Base-by-base conservation (phyloP, 2,888 invertebrate species). In the Leptinotarsa peninsularis region DNA sequence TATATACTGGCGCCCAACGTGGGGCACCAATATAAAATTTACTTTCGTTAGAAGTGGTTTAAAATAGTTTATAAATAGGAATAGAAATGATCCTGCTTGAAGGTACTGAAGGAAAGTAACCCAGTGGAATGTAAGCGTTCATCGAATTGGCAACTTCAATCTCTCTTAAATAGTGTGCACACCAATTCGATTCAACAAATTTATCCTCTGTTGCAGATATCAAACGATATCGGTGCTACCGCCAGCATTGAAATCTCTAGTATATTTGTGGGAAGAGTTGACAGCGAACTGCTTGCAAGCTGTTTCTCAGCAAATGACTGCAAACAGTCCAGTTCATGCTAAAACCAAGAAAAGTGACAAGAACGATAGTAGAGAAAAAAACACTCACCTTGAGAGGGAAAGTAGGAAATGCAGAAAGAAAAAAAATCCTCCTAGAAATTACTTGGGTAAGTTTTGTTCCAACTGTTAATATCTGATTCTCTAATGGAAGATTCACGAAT, bases 181-280 rank as follows among this genome's bases (percentile, higher is more conserved):
- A 43, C 10, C 43, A 43, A 13, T 43, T 3, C 3, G 43, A 43
- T n/a, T 50, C 50, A 50, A 5, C 13, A 52, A 52, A 17, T 15
- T 3, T 52, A 14, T n/a, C 3, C 17, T 60, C 27, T 60, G 23
- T 60, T 60, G 27, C 43, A 63, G 63, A n/a, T 89, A 89, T 78
- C 90, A 91, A 71, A 91, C 93, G 1, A 93, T 95, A 2, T 93
- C 93, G 17, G 94, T 95, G 0, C 87, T 97, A 74, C 98, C 98
- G 1, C 95, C 96, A 0, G 96, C 97, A 0, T 88, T 98, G 67
- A 94, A 96, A 71, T 95, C 96, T 72, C 89, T 98, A 13, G 96
- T 98, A 0, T 93, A 93, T 73, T 89, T 98, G 49, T 98, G 98
- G 98, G 97, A 98, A 84, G 95, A 96, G 72, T 90, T 98, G 23